Evolutionary conservation across 2,888 invertebrate genomes (phyloP).

Genomic region (Oasisia sp.): DNA sequence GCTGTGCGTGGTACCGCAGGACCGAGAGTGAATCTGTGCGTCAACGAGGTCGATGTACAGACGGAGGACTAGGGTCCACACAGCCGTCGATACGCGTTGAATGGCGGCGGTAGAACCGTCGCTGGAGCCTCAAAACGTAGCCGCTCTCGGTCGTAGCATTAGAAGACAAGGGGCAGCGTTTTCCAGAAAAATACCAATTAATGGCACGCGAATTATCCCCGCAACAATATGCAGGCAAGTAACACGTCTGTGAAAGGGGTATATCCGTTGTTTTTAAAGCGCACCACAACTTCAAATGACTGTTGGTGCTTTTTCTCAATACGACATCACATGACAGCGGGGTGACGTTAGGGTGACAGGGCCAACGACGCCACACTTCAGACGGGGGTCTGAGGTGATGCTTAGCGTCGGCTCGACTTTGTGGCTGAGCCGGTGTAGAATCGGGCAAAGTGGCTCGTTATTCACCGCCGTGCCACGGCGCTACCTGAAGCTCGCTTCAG

Average conservation of each 20-base stretch:
- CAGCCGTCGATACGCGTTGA: too few species aligned
- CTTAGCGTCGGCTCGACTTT: neutral
- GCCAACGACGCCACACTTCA: neutral
- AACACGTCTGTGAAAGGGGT: neutral
- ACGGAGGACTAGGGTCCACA: too few species aligned
- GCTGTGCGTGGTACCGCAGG: too few species aligned
- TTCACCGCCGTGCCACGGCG: neutral
- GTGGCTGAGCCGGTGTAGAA: conserved; percentile 17
- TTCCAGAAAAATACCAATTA: neutral
- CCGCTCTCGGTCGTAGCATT: too few species aligned
- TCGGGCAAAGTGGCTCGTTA: neutral
- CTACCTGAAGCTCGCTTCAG: neutral
- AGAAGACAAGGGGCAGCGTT: too few species aligned
- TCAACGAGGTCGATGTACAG: too few species aligned
- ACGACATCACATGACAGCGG: neutral
- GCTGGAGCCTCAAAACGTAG: too few species aligned
- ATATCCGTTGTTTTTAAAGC: neutral
- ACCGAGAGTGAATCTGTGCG: too few species aligned
- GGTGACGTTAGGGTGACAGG: neutral
- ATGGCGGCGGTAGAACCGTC: too few species aligned
- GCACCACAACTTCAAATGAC: neutral
- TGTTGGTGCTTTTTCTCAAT: neutral
- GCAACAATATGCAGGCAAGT: neutral
- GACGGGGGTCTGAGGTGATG: neutral
- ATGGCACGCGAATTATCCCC: neutral